These are phyloP conservation scores for Chloebia gouldiae DNA, from an alignment of 2,113 vertebrate genomes.

Conservation along the genomic window DNA sequence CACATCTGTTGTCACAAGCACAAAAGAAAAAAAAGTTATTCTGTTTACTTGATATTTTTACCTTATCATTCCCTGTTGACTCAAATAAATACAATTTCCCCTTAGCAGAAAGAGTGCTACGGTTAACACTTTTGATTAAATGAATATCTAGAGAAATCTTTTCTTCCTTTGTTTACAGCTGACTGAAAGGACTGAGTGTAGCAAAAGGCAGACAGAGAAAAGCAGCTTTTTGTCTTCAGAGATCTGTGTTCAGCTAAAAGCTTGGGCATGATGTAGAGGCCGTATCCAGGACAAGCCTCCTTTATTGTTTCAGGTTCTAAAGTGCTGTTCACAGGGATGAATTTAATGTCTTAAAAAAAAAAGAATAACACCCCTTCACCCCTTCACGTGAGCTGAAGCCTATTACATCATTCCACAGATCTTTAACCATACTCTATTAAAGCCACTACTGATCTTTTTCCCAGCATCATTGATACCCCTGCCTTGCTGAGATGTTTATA, in stretches of 20 bases:
- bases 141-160: neutral
- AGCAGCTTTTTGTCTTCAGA: neutral
- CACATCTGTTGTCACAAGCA: neutral
- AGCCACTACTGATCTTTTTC: neutral
- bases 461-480: neutral
- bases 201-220: neutral
- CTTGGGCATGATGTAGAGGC: neutral
- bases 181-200: neutral
- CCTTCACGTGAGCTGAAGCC: neutral
- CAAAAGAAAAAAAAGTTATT: neutral
- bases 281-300: neutral
- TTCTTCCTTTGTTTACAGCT: neutral
- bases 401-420: neutral
- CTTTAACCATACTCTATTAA: neutral
- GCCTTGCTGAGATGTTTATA: neutral
- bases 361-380: fast-evolving
- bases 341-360: neutral
- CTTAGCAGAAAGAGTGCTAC: neutral
- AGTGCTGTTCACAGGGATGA: neutral
- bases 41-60: neutral
- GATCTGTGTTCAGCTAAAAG: neutral
- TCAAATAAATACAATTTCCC: neutral
- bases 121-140: neutral
- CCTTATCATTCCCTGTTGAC: neutral
- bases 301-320: neutral